Evolutionary conservation across 64 coral and sea anemone genomes (phyloP).

Genomic region (Pachyseris speciosa): DNA sequence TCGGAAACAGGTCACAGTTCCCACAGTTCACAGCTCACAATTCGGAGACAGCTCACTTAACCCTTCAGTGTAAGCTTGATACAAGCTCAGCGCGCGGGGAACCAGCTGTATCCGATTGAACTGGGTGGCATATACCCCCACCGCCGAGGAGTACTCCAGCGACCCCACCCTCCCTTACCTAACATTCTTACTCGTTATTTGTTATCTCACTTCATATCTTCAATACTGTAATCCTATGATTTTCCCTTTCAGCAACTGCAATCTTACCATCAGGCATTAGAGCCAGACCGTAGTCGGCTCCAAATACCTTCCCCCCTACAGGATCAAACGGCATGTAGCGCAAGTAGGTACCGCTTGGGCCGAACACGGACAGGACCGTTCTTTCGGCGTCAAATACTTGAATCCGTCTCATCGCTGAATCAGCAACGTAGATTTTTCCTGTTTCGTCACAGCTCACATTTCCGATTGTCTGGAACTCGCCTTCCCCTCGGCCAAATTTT

Average conservation of each 20-base stretch:
- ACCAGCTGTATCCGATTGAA: too few relatives aligned
- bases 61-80: too few relatives aligned
- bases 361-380: constrained; percentile 66
- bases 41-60: too few relatives aligned
- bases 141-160: too few relatives aligned
- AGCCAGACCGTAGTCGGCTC: constrained; percentile 71
- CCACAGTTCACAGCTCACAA: too few relatives aligned
- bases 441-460: constrained; percentile 12
- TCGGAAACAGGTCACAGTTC: too few relatives aligned
- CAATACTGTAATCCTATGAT: constrained; percentile 84
- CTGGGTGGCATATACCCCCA: too few relatives aligned
- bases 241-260: constrained; percentile 74
- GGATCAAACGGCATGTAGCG: constrained; percentile 54
- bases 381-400: constrained; percentile 66
- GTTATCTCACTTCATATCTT: constrained; percentile 62
- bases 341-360: constrained; percentile 8
- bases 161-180: too few relatives aligned
- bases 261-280: constrained; percentile 72
- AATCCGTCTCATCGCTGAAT: constrained; percentile 13
- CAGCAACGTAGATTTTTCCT: constrained; percentile 73
- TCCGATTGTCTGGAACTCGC: constrained; percentile 58
- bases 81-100: too few relatives aligned
- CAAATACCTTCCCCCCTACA: constrained; percentile 51
- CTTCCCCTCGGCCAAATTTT: constrained; percentile 60
- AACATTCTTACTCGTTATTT: too few relatives aligned